phyloP scores from a whole-genome alignment of 2,888 invertebrate species.

The Cephus spinipes region DNA sequence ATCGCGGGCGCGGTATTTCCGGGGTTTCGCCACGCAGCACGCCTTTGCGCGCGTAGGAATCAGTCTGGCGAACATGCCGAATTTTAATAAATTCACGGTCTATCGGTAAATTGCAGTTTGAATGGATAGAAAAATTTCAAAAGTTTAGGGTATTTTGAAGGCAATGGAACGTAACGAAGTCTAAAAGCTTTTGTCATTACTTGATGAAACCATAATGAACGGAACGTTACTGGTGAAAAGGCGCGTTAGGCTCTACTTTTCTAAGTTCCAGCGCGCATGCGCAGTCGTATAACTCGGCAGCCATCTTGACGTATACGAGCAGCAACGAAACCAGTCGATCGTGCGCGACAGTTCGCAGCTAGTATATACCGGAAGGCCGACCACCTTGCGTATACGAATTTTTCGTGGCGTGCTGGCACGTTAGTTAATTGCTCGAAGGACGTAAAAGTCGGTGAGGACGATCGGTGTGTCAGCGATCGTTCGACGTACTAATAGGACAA shows the following conservation, averaged over 20 bases:
- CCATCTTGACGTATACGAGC: constrained; percentile 57
- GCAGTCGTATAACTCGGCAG: constrained; percentile 46
- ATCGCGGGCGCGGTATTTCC: constrained; percentile 62
- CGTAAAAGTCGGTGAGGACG: too few relatives aligned
- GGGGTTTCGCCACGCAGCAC: constrained; percentile 50
- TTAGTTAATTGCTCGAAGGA: neutral
- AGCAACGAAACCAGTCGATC: constrained; percentile 56
- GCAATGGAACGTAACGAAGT: too few relatives aligned
- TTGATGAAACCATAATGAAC: too few relatives aligned
- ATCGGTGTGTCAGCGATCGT: neutral
- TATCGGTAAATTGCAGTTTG: too few relatives aligned
- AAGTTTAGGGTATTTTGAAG: too few relatives aligned
- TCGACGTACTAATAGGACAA: constrained; percentile 21
- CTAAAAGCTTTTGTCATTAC: too few relatives aligned
- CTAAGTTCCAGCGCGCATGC: constrained; percentile 43
- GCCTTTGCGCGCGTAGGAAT: constrained; percentile 34
- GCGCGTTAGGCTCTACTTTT: constrained; percentile 41
- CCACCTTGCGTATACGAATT: constrained; percentile 29
- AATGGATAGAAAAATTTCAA: too few relatives aligned
- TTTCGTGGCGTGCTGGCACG: constrained; percentile 17
- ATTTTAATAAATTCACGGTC: too few relatives aligned
- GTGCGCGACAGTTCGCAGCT: constrained; percentile 48
- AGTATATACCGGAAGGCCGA: constrained; percentile 36
- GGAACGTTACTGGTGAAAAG: constrained; percentile 17
- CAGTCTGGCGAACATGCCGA: too few relatives aligned